Conservation (phyloP, 2,888 invertebrate genomes). For the Magallana nippona region DNA sequence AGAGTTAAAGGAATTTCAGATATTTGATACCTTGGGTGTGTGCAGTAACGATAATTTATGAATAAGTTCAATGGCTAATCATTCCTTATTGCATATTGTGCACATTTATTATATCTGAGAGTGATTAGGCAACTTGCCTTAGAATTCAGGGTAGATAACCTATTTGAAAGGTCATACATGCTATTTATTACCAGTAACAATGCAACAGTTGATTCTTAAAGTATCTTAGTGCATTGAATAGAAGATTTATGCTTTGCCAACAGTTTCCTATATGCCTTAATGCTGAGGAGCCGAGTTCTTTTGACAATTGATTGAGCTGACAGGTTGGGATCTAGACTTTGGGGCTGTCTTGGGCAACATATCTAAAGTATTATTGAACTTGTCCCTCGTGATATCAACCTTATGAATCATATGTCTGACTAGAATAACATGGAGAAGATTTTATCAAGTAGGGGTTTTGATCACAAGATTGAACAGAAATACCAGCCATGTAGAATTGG, state of each 20-base stretch:
- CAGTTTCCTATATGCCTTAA: neutral
- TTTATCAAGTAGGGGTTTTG: slow-evolving; percentile 27
- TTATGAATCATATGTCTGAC: slow-evolving; percentile 4
- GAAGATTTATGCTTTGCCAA: slow-evolving; percentile 11
- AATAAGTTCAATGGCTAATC: slow-evolving; percentile 11
- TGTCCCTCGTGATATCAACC: slow-evolving; percentile 12
- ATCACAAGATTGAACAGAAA: neutral
- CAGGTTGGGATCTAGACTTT: slow-evolving; percentile 12
- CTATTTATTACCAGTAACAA: neutral
- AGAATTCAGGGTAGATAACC: slow-evolving; percentile 11
- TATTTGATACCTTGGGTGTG: slow-evolving; percentile 10
- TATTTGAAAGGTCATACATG: slow-evolving; percentile 18
- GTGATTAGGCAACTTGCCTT: neutral
- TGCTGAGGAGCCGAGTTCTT: neutral
- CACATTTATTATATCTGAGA: slow-evolving; percentile 9
- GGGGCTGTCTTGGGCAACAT: neutral
- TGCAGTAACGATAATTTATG: neutral
- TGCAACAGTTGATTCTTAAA: neutral
- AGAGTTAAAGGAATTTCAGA: neutral
- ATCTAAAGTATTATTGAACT: neutral
- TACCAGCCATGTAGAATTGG: slow-evolving; percentile 10
- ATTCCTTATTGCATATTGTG: neutral
- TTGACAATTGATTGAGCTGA: neutral
- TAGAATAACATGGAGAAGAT: slow-evolving; percentile 21
- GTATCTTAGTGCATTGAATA: slow-evolving; percentile 20